These are phyloP conservation scores for Porites divaricata DNA, from an alignment of 92 coral and sea anemone species.

Conservation along the genomic window DNA sequence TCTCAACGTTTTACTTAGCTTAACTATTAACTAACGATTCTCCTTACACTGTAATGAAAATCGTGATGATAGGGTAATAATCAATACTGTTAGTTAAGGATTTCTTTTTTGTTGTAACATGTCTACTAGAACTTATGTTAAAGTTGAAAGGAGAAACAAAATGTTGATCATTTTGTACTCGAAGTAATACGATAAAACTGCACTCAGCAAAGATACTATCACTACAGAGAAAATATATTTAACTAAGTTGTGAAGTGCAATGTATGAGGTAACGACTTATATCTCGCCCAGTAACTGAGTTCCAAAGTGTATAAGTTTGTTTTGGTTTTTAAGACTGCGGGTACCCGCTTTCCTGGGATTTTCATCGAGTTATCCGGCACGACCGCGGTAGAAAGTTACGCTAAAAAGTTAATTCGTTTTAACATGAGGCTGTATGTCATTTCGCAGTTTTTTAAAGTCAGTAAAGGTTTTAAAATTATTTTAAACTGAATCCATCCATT, in stretches of 20 bases:
- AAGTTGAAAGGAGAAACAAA: not conserved
- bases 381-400: not conserved
- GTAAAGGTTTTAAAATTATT: no score
- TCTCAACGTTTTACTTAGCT: not conserved
- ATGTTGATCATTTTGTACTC: not conserved
- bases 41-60: not conserved
- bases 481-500: no score
- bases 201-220: not conserved
- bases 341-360: slow-evolving; percentile 46
- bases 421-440: not conserved
- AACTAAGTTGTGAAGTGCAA: not conserved
- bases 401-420: not conserved
- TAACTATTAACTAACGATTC: not conserved
- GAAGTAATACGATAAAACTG: not conserved
- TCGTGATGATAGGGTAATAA: not conserved
- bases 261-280: not conserved
- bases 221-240: not conserved
- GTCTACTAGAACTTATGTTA: not conserved
- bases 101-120: not conserved
- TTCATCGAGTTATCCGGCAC: not conserved
- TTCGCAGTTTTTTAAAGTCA: no score
- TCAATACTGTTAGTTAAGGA: no score
- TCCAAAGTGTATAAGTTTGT: not conserved
- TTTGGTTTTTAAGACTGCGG: not conserved
- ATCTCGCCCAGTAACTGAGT: no score